Evolutionary conservation across 2,797 vertebrate species (phyloP).

Genomic region (Limosa lapponica): DNA sequence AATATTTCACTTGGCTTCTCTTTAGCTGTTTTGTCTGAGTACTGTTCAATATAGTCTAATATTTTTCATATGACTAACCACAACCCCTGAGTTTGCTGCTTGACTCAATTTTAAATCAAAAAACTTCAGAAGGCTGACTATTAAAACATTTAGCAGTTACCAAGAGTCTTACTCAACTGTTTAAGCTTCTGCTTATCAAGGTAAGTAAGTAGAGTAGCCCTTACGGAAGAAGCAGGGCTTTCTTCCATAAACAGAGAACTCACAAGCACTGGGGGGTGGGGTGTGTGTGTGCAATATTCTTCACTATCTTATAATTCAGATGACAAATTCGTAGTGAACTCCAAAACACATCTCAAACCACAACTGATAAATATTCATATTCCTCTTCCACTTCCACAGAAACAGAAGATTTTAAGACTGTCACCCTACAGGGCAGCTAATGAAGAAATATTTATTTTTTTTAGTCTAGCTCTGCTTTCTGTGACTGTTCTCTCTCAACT

Average conservation of each 20-base stretch:
- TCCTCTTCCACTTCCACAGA: background rate
- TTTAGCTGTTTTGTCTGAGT: background rate
- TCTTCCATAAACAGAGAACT: background rate
- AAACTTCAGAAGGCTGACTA: background rate
- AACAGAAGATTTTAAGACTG: background rate
- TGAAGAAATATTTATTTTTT: background rate
- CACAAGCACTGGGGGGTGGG: accelerated
- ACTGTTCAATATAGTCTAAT: background rate
- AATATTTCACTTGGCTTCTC: background rate
- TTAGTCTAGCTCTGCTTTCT: background rate
- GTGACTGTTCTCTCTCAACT: background rate
- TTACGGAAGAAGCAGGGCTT: background rate
- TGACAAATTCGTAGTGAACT: background rate
- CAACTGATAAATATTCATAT: background rate
- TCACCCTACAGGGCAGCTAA: background rate
- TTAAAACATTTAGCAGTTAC: background rate
- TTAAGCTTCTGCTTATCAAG: background rate
- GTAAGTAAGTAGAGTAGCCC: background rate
- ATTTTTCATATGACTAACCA: background rate
- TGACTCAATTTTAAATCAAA: background rate
- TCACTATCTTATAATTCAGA: background rate
- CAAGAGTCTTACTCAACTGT: background rate
- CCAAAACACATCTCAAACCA: background rate
- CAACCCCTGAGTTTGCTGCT: background rate
- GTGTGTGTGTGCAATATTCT: background rate